A percentile compares a stretch with the other conserved stretches of the same genome.
Conservation (phyloP, 1,140 invertebrate genomes). For the Trichonephila inaurata region DNA sequence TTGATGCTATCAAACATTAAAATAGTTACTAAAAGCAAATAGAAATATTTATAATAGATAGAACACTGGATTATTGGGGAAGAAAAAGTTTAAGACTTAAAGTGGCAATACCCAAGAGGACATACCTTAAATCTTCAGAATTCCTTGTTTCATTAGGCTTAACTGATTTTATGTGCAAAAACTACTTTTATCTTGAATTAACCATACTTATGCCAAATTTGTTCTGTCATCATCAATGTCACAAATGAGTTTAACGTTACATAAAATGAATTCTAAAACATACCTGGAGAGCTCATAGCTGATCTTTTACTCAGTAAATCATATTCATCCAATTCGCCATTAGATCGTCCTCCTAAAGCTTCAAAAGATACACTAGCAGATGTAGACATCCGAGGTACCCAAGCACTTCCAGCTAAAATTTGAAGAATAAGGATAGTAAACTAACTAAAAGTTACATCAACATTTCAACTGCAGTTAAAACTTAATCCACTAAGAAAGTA, state of each 20-base stretch:
- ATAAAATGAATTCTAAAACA: background rate
- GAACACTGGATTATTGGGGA: too few species aligned
- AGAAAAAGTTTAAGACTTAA: too few species aligned
- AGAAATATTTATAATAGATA: too few species aligned
- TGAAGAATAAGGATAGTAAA: background rate
- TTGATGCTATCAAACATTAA: too few species aligned
- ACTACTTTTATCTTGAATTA: too few species aligned
- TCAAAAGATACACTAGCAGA: constrained; percentile 76
- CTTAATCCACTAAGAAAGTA: too few species aligned
- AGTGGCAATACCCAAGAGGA: too few species aligned
- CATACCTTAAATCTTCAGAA: too few species aligned
- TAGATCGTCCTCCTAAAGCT: constrained; percentile 61
- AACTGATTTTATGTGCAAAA: too few species aligned
- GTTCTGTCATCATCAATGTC: background rate
- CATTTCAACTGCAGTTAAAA: background rate
- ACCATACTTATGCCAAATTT: too few species aligned
- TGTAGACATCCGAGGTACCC: constrained; percentile 73
- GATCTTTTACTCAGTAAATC: constrained; percentile 76
- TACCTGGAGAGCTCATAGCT: constrained; percentile 76
- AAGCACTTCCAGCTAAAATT: constrained; percentile 6
- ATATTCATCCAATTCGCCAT: constrained; percentile 77
- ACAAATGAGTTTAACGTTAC: background rate
- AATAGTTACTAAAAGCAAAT: too few species aligned
- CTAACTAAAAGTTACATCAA: background rate
- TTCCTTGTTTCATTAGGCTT: too few species aligned